Conservation (phyloP, 92 coral and sea anemone species). For the Epizoanthus ramosus region DNA sequence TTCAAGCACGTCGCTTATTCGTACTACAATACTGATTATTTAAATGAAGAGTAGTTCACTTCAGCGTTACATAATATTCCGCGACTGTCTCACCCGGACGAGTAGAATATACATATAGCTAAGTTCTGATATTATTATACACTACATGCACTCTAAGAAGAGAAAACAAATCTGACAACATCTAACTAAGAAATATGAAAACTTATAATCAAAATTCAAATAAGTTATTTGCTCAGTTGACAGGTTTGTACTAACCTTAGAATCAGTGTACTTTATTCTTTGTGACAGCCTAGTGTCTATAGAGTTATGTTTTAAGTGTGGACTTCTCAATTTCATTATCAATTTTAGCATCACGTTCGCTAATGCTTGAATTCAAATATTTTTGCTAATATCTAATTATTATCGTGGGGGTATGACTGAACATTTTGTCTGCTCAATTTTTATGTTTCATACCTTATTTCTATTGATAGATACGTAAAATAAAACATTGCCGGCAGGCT, state of each 20-base stretch:
- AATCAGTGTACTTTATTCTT: constrained; percentile 13
- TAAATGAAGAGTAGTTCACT: constrained; percentile 11
- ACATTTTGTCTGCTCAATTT: background rate
- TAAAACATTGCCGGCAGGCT: too few relatives aligned
- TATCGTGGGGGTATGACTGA: background rate
- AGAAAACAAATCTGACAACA: background rate
- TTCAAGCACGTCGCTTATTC: background rate
- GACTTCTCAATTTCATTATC: too few relatives aligned
- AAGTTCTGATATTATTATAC: background rate
- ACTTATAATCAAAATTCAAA: constrained; percentile 34
- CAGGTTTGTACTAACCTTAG: background rate
- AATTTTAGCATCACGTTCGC: background rate
- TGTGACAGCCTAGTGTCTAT: constrained; percentile 1
- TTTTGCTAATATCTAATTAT: constrained; percentile 5
- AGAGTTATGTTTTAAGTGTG: background rate
- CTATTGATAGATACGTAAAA: too few relatives aligned
- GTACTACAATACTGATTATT: background rate
- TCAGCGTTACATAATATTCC: background rate
- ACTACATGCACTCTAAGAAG: background rate
- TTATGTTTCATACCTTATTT: background rate
- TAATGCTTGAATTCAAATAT: background rate
- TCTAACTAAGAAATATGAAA: background rate
- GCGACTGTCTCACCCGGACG: background rate
- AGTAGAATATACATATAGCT: background rate
- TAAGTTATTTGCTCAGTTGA: constrained; percentile 33